Conservation (phyloP, 2,888 invertebrate species). For the Apomyelois bistriatella region DNA sequence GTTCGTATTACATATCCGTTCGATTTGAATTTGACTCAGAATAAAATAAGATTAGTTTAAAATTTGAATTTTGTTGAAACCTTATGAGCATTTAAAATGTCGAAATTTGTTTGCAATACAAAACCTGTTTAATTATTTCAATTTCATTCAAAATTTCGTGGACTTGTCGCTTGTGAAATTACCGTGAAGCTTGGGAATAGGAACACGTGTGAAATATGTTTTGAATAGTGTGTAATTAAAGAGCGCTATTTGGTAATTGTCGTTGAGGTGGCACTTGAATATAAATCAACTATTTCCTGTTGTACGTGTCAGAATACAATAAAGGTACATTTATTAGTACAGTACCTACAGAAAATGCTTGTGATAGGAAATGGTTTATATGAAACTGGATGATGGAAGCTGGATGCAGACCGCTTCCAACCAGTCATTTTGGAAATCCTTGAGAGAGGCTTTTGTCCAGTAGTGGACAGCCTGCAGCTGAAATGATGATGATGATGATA, state of each 20-base stretch:
- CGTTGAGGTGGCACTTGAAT: not conserved
- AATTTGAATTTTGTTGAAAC: not conserved
- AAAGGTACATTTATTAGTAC: too few species aligned
- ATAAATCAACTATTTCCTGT: not conserved
- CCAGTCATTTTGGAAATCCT: too few species aligned
- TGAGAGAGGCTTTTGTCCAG: too few species aligned
- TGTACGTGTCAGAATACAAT: too few species aligned
- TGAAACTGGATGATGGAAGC: too few species aligned
- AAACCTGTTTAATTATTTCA: not conserved
- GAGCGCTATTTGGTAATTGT: not conserved
- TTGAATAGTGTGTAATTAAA: not conserved
- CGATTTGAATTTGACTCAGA: not conserved
- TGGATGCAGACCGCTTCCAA: too few species aligned
- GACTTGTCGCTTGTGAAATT: not conserved
- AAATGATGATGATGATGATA: too few species aligned
- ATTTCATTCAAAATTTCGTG: not conserved
- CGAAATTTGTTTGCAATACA: too few species aligned
- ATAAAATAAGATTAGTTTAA: not conserved
- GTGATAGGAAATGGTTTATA: too few species aligned
- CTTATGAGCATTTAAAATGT: too few species aligned
- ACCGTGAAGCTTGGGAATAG: not conserved
- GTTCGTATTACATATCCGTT: not conserved
- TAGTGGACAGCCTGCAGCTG: too few species aligned
- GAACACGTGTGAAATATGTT: not conserved
- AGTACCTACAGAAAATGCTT: too few species aligned